These are phyloP conservation scores for Tragopan temminckii DNA, from an alignment of 2,797 vertebrate genomes.

Conservation along the genomic window DNA sequence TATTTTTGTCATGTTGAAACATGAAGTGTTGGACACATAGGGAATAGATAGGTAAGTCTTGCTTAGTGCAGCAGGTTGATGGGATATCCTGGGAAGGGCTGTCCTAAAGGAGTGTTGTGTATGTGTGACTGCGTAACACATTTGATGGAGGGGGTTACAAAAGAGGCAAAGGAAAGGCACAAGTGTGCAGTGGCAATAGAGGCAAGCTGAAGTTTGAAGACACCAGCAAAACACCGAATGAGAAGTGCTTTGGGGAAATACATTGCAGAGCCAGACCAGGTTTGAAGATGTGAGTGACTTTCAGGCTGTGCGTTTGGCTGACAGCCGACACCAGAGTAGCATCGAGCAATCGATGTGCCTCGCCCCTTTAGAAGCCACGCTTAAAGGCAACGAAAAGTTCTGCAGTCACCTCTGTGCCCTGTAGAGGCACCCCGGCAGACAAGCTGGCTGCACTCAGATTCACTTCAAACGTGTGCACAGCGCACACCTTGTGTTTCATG, in stretches of 20 bases:
- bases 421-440: neutral
- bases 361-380: neutral
- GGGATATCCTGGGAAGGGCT: neutral
- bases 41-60: neutral
- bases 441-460: neutral
- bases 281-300: neutral
- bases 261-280: accelerated
- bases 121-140: neutral
- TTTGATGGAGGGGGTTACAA: neutral
- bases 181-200: neutral
- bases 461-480: neutral
- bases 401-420: neutral
- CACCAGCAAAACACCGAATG: neutral
- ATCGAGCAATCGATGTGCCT: neutral
- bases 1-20: neutral
- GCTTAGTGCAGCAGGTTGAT: neutral
- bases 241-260: neutral
- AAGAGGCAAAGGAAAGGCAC: neutral
- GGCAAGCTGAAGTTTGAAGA: no score
- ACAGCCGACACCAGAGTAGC: neutral
- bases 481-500: neutral
- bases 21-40: accelerated
- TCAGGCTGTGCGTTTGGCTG: neutral
- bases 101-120: accelerated
- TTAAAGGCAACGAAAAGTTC: neutral